These are phyloP conservation scores for Plectropomus leopardus DNA, from an alignment of 2,113 vertebrate genomes.

Conservation along the genomic window DNA sequence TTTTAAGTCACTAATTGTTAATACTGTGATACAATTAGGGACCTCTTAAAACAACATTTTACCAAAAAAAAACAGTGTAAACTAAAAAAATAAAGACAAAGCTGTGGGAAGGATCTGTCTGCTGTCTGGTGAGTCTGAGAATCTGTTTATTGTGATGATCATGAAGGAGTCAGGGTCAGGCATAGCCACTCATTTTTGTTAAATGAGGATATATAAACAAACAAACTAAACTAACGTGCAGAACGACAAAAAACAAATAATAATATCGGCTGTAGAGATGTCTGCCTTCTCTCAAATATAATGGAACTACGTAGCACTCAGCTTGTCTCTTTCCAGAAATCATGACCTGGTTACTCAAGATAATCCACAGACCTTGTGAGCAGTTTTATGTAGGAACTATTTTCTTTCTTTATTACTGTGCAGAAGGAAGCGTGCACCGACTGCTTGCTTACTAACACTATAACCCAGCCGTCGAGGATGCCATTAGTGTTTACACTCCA, in stretches of 20 bases:
- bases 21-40: background rate
- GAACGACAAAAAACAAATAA: background rate
- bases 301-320: too few species aligned
- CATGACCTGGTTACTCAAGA: too few species aligned
- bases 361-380: too few species aligned
- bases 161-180: slow-evolving; percentile 1
- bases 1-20: background rate
- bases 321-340: too few species aligned
- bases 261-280: too few species aligned
- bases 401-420: too few species aligned
- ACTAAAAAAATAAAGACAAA: slow-evolving; percentile 6
- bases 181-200: background rate
- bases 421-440: too few species aligned
- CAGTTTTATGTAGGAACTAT: too few species aligned
- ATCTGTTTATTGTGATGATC: background rate
- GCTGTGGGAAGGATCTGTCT: background rate
- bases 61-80: background rate
- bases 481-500: too few species aligned
- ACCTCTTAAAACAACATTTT: background rate
- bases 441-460: too few species aligned
- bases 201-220: background rate
- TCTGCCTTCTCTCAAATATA: too few species aligned
- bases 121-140: background rate
- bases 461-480: too few species aligned
- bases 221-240: background rate